A percentile compares a stretch with the other conserved stretches of the same genome.
These are phyloP conservation scores for pig (Sus scrofa) DNA, from an alignment of 2,113 vertebrate species.

Conservation along the genomic window DNA sequence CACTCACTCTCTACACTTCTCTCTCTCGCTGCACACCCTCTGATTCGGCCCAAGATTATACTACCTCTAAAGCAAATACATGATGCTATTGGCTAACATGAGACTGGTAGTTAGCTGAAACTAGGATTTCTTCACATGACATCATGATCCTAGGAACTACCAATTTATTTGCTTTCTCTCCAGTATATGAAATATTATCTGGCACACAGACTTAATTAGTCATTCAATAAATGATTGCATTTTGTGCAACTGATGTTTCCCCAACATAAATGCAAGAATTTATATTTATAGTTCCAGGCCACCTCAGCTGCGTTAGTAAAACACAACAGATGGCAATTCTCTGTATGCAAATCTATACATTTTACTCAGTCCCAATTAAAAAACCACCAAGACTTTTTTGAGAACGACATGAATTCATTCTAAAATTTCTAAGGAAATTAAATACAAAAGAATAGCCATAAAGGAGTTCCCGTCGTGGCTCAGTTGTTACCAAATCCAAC, in stretches of 20 bases:
- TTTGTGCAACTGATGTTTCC: conserved; percentile 44
- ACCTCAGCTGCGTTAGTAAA: not conserved
- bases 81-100: not conserved
- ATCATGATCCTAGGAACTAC: not conserved
- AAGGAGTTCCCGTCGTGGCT: not conserved
- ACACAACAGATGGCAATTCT: conserved; percentile 54
- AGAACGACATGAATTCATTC: conserved; percentile 42
- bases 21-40: not conserved
- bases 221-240: conserved; percentile 48
- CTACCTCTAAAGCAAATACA: not conserved
- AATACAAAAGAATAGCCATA: conserved; percentile 11
- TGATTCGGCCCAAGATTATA: not conserved
- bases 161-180: conserved; percentile 6
- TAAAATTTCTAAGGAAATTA: conserved; percentile 51
- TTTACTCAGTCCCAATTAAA: conserved; percentile 49
- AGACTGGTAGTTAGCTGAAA: not conserved
- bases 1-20: not conserved
- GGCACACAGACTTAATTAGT: not conserved
- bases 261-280: conserved; percentile 24
- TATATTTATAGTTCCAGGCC: conserved; percentile 34
- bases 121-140: not conserved
- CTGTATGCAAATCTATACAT: conserved; percentile 60
- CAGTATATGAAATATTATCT: not conserved
- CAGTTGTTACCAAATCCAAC: too few species aligned
- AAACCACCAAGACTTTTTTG: conserved; percentile 1